phyloP scores from a whole-genome alignment of 2,888 invertebrate genomes.

The Pammene fasciana region DNA sequence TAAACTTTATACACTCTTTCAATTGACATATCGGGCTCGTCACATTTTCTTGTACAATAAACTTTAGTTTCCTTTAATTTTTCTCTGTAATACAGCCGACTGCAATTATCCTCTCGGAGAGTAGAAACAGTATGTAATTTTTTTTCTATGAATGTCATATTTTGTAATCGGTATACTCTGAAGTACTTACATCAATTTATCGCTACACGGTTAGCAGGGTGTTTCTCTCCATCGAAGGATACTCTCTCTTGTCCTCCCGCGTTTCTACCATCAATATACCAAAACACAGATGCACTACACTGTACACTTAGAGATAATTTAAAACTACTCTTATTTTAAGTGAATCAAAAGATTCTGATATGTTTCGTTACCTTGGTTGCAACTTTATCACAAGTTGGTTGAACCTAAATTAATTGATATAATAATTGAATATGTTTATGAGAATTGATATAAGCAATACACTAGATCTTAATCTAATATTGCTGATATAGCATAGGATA shows the following conservation, averaged over 20 bases:
- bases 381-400: constrained; percentile 83
- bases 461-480: constrained; percentile 65
- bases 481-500: constrained; percentile 67
- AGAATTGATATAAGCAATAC: constrained; percentile 53
- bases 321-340: constrained; percentile 67
- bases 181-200: constrained; percentile 5
- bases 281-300: constrained; percentile 53
- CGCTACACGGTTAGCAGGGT: not conserved
- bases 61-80: constrained; percentile 62
- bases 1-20: constrained; percentile 76
- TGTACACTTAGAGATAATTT: constrained; percentile 63
- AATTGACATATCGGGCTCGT: constrained; percentile 82
- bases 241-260: constrained; percentile 14
- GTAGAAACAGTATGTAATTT: constrained; percentile 41
- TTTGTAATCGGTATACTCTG: constrained; percentile 6
- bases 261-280: constrained; percentile 44
- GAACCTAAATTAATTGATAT: constrained; percentile 73
- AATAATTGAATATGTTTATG: constrained; percentile 60
- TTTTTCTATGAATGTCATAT: not conserved
- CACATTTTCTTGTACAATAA: constrained; percentile 77
- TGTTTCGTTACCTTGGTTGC: constrained; percentile 89
- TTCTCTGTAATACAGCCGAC: constrained; percentile 56
- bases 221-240: constrained; percentile 50
- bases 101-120: constrained; percentile 51
- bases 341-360: constrained; percentile 88